Evolutionary conservation across 1,140 invertebrate genomes (phyloP).

Genomic region (Procambarus clarkii): DNA sequence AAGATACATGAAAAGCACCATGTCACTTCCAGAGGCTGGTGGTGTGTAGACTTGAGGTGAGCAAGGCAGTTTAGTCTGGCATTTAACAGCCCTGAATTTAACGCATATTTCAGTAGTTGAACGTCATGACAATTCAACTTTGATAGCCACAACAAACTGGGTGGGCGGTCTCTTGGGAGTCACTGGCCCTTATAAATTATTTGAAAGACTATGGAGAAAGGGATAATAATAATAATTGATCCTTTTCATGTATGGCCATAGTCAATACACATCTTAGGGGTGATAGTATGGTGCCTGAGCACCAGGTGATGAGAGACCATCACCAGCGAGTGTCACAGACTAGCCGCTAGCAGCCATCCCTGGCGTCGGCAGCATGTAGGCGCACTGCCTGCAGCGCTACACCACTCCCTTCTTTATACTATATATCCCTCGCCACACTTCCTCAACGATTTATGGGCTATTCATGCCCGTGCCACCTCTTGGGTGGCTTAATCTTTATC

Average conservation of each 20-base stretch:
- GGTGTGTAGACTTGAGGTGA: slow-evolving; percentile 11
- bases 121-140: neutral
- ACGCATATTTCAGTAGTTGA: neutral
- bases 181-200: neutral
- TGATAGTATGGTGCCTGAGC: neutral
- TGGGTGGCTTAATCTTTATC: no score
- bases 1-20: slow-evolving; percentile 39
- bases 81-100: slow-evolving; percentile 2
- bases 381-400: slow-evolving; percentile 13
- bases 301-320: no score
- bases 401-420: neutral
- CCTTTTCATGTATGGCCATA: neutral
- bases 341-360: neutral
- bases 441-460: neutral
- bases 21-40: slow-evolving; percentile 31
- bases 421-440: neutral
- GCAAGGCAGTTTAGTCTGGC: slow-evolving; percentile 30
- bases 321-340: neutral
- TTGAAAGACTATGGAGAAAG: slow-evolving; percentile 7
- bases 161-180: neutral
- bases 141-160: neutral
- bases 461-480: no score
- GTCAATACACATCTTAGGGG: neutral
- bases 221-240: neutral
- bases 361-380: neutral